Evolutionary conservation across 2,113 vertebrate genomes (phyloP).

Genomic region (Paramisgurnus dabryanus): DNA sequence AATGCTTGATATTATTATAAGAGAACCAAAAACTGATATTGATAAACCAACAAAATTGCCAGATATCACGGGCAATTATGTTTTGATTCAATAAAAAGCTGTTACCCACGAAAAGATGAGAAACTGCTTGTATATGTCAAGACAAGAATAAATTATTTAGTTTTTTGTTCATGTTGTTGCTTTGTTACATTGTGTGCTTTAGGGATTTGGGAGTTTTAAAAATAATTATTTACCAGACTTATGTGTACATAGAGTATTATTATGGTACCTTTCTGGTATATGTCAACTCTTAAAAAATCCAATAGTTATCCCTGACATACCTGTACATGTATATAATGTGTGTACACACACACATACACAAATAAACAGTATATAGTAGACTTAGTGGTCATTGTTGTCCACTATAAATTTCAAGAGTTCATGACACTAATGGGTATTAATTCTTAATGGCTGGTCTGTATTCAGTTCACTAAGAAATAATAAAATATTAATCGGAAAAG

Average conservation of each 20-base stretch:
- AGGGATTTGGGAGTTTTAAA: neutral
- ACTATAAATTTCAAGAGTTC: constrained; percentile 75
- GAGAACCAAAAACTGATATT: neutral
- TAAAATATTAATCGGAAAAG: constrained; percentile 80
- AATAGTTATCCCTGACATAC: neutral
- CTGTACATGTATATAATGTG: neutral
- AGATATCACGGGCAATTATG: neutral
- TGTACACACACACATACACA: too few relatives aligned
- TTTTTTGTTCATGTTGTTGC: neutral
- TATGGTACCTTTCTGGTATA: neutral
- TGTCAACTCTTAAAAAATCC: neutral
- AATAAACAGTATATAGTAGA: too few relatives aligned
- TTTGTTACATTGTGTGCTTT: neutral
- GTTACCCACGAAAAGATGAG: neutral
- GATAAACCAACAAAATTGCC: neutral
- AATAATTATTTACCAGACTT: neutral
- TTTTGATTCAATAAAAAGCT: neutral
- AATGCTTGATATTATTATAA: neutral
- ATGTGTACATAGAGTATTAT: neutral
- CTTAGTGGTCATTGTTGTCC: constrained; percentile 56
- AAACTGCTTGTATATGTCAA: neutral
- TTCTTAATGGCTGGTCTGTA: constrained; percentile 80
- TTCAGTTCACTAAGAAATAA: constrained; percentile 72
- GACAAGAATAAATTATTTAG: neutral
- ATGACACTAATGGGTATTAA: constrained; percentile 78